These are phyloP conservation scores for Corydoras sp. DNA, from an alignment of 2,113 vertebrate species.

Conservation along the genomic window DNA sequence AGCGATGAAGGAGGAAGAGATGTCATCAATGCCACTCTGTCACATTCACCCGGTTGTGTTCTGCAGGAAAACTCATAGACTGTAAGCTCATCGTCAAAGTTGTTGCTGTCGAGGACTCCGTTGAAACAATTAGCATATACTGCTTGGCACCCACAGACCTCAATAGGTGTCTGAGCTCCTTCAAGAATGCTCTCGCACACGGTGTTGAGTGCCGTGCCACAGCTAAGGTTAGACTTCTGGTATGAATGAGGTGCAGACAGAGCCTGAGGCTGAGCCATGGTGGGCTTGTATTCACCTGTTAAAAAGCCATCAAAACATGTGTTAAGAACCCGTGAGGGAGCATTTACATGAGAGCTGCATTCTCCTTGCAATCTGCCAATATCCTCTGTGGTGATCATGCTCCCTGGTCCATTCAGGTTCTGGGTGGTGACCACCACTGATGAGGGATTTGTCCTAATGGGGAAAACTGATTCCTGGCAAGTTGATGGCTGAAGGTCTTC, in stretches of 20 bases:
- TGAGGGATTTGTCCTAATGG: slow-evolving; percentile 26
- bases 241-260: slow-evolving; percentile 27
- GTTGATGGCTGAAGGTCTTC: slow-evolving; percentile 1
- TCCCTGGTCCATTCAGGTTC: slow-evolving; percentile 54
- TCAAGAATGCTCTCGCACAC: slow-evolving; percentile 59
- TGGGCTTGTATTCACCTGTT: slow-evolving; percentile 50
- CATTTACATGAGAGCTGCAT: neutral
- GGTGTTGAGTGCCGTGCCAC: slow-evolving; percentile 48
- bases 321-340: slow-evolving; percentile 22
- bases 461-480: slow-evolving; percentile 12
- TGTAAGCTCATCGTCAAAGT: slow-evolving; percentile 64
- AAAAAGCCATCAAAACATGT: slow-evolving; percentile 52
- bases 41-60: slow-evolving; percentile 39
- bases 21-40: slow-evolving; percentile 43
- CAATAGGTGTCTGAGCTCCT: slow-evolving; percentile 56
- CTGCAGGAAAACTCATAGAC: slow-evolving; percentile 60
- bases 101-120: slow-evolving; percentile 51
- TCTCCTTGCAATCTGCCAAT: slow-evolving; percentile 13
- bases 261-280: slow-evolving; percentile 33
- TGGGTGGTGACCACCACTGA: slow-evolving; percentile 64
- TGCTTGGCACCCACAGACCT: slow-evolving; percentile 75
- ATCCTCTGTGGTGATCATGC: slow-evolving; percentile 19
- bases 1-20: slow-evolving; percentile 53
- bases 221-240: slow-evolving; percentile 54
- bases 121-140: slow-evolving; percentile 83